Base-by-base conservation (phyloP, 2,888 invertebrate species). In the Nemoura dubitans region DNA sequence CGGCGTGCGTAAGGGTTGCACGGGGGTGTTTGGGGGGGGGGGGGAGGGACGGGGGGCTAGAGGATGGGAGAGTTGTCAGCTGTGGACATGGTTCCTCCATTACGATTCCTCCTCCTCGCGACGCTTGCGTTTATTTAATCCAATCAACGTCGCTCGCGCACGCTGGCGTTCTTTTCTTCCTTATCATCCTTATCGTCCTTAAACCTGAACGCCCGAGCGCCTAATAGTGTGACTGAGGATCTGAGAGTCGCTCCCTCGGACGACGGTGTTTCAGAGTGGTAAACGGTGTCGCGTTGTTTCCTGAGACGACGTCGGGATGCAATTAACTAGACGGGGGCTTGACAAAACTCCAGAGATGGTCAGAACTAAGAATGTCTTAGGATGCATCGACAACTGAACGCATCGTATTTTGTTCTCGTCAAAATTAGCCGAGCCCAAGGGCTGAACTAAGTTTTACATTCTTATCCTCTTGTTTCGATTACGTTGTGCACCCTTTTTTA, bases 61-160 rank as follows among this genome's bases (percentile, higher is more conserved):
- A 59, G 59, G 59, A 59, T 59, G 59, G 59, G 59, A 59, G 84
- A 84, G 84, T 28, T 28, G 84, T 84, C 84, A 84, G 84, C 84
- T 84, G 84, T 27, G 76, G 84, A 84, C 84, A 84, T 28, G 84
- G 76, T 59, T 84, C 84, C 84, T 84, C 84, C 84, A 84, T 84
- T 84, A 84, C 84, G 30, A 81, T 27, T 81, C 30, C 30, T 30
- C 30, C 30, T 30, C 84, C 59, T 2, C 28, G 59, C 30, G 81
- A 81, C 30, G 30, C 81, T 30, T 26, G 26, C 28, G 81, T 86
- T 76, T 76, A 83, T 87, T 87, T 87, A 87, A 87, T 87, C 87
- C 87, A 87, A 87, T 87, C 87, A 85, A 28, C 78, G 27, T 6
- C 28, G 28, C n/a, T 81, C 29, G 26, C 81, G 78, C 28, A 5